A percentile compares a stretch with the other conserved stretches of the same genome.
phyloP scores from a whole-genome alignment of 2,797 vertebrate genomes.

The Protosalanx chinensis region DNA sequence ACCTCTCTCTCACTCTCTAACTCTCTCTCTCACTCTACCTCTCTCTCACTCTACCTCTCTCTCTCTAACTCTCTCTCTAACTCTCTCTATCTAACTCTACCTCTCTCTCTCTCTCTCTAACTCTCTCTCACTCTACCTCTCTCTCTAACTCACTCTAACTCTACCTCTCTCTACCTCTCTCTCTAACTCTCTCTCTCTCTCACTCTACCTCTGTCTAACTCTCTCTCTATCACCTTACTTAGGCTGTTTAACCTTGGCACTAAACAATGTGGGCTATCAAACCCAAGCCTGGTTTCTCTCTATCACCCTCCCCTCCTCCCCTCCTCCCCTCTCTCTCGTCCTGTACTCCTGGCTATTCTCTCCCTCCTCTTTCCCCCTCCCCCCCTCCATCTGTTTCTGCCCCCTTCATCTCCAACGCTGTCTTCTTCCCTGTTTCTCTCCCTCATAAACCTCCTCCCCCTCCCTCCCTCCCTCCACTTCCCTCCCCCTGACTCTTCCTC shows the following conservation, averaged over 20 bases:
- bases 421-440: background rate
- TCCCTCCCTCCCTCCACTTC: constrained; percentile 9
- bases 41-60: background rate
- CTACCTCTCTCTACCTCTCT: background rate
- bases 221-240: constrained; percentile 40
- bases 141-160: background rate
- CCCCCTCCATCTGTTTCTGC: background rate
- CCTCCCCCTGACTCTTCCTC: background rate
- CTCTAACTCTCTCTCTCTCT: background rate
- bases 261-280: constrained; percentile 32
- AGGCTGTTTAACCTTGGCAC: constrained; percentile 50
- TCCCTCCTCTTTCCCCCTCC: background rate
- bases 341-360: constrained; percentile 12
- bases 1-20: background rate
- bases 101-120: constrained; percentile 11
- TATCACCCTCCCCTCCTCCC: background rate
- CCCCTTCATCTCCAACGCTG: constrained; percentile 8
- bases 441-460: constrained; percentile 1
- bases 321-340: constrained; percentile 13
- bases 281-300: constrained; percentile 15
- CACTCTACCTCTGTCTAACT: background rate
- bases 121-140: background rate
- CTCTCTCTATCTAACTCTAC: constrained; percentile 6
- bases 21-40: background rate
- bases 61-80: background rate